phyloP scores from a whole-genome alignment of 2,113 vertebrate species.

The Alectura lathami region DNA sequence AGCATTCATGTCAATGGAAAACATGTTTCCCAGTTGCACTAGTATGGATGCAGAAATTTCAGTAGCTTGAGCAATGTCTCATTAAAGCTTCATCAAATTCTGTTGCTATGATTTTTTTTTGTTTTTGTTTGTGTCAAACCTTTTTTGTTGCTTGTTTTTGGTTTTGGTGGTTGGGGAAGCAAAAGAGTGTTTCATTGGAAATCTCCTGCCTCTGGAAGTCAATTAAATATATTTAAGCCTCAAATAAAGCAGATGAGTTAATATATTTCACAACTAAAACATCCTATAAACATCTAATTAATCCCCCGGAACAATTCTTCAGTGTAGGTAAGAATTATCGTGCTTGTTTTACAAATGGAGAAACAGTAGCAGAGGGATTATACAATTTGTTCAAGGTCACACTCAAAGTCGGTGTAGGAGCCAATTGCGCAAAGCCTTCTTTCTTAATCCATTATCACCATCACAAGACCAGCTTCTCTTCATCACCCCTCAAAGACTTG shows the following conservation, averaged over 20 bases:
- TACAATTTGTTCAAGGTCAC: background rate
- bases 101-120: background rate
- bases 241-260: background rate
- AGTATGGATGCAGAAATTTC: background rate
- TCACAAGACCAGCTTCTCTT: constrained; percentile 26
- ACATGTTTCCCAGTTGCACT: rapidly evolving
- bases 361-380: background rate
- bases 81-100: background rate
- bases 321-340: background rate
- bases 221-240: background rate
- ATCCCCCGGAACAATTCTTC: background rate
- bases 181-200: background rate
- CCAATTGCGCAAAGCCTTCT: background rate
- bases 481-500: background rate
- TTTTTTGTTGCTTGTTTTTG: background rate
- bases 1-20: background rate
- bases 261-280: background rate
- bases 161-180: no score
- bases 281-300: background rate
- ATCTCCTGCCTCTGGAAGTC: background rate
- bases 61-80: background rate
- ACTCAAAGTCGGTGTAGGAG: background rate
- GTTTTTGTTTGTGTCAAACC: no score
- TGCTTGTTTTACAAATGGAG: background rate
- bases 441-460: background rate